phyloP scores from a whole-genome alignment of 2,888 invertebrate species.

The Rhagophthalmus giganteus region DNA sequence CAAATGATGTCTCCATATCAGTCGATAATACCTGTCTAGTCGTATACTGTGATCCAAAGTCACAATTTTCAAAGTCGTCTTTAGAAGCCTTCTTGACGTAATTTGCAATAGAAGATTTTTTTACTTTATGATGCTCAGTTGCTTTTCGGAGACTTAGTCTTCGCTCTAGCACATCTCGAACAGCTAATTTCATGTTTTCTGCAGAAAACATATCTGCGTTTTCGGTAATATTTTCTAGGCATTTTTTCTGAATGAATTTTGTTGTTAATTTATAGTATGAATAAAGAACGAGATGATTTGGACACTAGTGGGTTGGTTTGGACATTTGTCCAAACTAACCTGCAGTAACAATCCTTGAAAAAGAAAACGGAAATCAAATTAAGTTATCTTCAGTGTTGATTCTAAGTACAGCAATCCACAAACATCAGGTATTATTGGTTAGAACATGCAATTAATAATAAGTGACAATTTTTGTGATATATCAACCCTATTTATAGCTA shows the following conservation, averaged over 20 bases:
- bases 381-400: no score
- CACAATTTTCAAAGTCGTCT: no score
- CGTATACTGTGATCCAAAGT: no score
- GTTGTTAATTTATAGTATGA: background rate
- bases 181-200: background rate
- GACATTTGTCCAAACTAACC: background rate
- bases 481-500: no score
- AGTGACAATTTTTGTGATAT: no score
- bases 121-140: background rate
- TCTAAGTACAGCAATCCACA: no score
- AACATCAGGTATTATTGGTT: no score
- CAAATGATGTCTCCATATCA: background rate
- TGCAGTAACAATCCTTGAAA: no score
- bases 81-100: background rate
- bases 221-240: background rate
- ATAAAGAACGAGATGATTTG: background rate
- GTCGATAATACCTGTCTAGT: slow-evolving; percentile 1
- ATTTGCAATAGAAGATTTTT: background rate
- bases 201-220: background rate
- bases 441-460: no score
- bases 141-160: no score
- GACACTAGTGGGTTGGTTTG: background rate
- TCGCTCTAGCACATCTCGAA: background rate
- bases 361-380: no score
- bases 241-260: background rate